Evolutionary conservation across 2,888 invertebrate species (phyloP).

Genomic region (Thalpophila matura): DNA sequence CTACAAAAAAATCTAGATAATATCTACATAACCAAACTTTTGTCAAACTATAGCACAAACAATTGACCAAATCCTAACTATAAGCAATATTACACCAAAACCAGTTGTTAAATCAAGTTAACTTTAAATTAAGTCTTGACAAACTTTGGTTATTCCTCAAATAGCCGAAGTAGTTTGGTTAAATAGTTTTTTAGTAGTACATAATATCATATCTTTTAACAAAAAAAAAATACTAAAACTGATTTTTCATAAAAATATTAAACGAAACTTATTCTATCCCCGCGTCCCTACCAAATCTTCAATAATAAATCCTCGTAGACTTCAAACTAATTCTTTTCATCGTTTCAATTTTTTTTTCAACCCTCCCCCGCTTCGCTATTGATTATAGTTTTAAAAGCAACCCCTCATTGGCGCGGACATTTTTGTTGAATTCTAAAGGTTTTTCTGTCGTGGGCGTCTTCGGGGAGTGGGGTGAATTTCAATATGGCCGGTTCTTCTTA

Average conservation of each 20-base stretch:
- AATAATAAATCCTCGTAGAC: conserved; percentile 7
- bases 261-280: neutral
- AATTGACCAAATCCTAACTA: too few relatives aligned
- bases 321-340: conserved; percentile 40
- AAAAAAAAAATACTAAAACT: too few relatives aligned
- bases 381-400: conserved; percentile 81
- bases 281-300: conserved; percentile 3
- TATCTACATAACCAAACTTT: too few relatives aligned
- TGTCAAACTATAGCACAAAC: too few relatives aligned
- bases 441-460: conserved; percentile 87
- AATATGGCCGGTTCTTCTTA: conserved; percentile 79
- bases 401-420: conserved; percentile 81
- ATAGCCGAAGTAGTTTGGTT: too few relatives aligned
- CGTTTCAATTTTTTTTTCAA: conserved; percentile 62
- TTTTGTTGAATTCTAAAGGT: conserved; percentile 88
- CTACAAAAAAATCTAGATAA: too few relatives aligned
- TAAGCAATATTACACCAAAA: too few relatives aligned
- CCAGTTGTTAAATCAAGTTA: too few relatives aligned
- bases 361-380: conserved; percentile 73
- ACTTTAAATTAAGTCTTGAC: too few relatives aligned
- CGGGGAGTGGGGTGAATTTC: conserved; percentile 70
- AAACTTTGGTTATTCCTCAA: too few relatives aligned
- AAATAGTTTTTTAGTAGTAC: too few relatives aligned
- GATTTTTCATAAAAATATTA: neutral
- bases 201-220: too few relatives aligned